phyloP scores from a whole-genome alignment of 2,797 vertebrate genomes.

The Ammospiza maritima region DNA sequence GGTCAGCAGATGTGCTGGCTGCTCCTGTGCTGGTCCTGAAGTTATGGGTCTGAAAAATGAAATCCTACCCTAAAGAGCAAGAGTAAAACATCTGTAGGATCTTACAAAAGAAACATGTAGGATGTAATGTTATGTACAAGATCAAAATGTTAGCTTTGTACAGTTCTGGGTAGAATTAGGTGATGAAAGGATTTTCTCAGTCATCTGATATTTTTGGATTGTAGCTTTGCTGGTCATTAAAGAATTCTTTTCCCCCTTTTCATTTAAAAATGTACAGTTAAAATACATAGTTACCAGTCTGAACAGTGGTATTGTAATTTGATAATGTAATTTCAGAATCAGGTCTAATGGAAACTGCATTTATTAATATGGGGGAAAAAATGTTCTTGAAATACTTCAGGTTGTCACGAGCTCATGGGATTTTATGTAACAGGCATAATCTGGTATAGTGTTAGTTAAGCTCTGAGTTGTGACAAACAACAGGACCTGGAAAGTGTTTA shows the following conservation, averaged over 20 bases:
- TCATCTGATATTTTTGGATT: slow-evolving; percentile 12
- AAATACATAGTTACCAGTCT: not conserved
- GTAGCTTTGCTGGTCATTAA: not conserved
- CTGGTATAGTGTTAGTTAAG: not conserved
- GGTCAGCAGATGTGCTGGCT: not conserved
- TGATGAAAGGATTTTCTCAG: slow-evolving; percentile 24
- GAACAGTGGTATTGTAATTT: not conserved
- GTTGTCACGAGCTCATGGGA: not conserved
- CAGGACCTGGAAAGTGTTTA: not conserved
- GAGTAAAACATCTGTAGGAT: not conserved
- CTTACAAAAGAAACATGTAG: not conserved
- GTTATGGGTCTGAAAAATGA: not conserved
- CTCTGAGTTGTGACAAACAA: not conserved
- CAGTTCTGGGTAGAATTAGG: not conserved
- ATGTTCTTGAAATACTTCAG: not conserved
- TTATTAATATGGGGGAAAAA: not conserved
- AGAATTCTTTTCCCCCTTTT: not conserved
- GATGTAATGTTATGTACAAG: not conserved
- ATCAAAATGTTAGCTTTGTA: not conserved
- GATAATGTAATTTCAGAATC: not conserved
- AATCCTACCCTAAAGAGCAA: not conserved
- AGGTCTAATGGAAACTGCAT: not conserved
- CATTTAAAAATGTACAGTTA: not conserved
- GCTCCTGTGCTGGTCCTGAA: not conserved
- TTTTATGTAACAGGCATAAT: not conserved